Evolutionary conservation across 2,888 invertebrate species (phyloP), one percentile per base, ranked within the genome.

Genomic region (Oconnorella tubifera): DNA sequence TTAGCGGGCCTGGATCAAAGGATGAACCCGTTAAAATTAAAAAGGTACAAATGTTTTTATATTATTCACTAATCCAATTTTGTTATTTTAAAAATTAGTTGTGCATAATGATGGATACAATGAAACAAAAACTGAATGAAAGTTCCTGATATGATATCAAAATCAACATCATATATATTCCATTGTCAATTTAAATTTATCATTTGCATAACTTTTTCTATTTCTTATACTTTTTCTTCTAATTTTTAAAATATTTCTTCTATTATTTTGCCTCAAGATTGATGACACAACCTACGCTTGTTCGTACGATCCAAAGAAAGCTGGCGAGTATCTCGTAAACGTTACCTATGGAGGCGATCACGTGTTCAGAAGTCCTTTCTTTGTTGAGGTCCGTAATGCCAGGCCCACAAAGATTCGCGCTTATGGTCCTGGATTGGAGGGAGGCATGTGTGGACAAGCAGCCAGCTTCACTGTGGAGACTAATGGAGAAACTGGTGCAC

Each of bases 401-500:
- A 90, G 89, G 78, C 88, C 89, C 76, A 89, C 90, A 0, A 86
- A 86, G 63, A 90, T 94, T 74, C 84, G 87, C 60, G 92, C 91
- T 0, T 92, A 89, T 76, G 93, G 93, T 0, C 92, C 93, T 0
- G 93, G 93, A 33, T 84, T 94, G 59, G 84, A 85, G 65, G 89
- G 89, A 14, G 93, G 92, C 14, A 86, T 92, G 56, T 90, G 90
- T 51, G 88, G 87, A n/a, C 87, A 90, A 77, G 90, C 91, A 2
- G 91, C 92, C 0, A 85, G 88, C 68, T 94, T 94, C 82, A 89
- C 90, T 25, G 92, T 94, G 6, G 92, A 92, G 80, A 92, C 92
- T 1, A 91, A 92, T 80, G 92, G 91, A 10, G 92, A 93, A 83
- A 89, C 90, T 58, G 92, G 92, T 68, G 89, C 89, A 55, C 84